Conservation (phyloP, 1,140 invertebrate genomes). For the Micrasema longulum region DNA sequence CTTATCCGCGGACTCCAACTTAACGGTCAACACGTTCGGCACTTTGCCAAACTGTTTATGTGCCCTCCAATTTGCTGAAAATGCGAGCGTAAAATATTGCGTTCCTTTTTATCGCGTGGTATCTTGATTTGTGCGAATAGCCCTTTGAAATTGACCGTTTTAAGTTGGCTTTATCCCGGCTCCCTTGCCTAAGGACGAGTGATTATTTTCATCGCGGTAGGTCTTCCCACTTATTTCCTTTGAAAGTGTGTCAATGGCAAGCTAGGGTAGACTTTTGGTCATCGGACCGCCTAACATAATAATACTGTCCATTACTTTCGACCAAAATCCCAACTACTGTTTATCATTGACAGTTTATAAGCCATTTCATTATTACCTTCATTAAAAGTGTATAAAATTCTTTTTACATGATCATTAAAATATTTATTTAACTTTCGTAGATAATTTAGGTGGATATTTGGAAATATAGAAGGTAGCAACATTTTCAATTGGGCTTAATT, state of each 20-base stretch:
- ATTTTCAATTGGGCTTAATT: slow-evolving; percentile 27
- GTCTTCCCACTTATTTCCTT: slow-evolving; percentile 26
- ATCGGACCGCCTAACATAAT: slow-evolving; percentile 1
- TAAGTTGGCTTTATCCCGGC: slow-evolving; percentile 27
- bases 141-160: slow-evolving; percentile 38
- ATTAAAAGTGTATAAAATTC: no score
- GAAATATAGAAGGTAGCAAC: not conserved
- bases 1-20: slow-evolving; percentile 40
- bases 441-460: not conserved
- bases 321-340: no score
- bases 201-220: slow-evolving; percentile 38
- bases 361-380: no score
- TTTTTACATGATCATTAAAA: no score
- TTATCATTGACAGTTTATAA: no score
- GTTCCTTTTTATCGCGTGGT: slow-evolving; percentile 30
- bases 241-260: slow-evolving; percentile 44
- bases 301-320: not conserved
- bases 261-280: slow-evolving; percentile 12
- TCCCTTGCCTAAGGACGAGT: slow-evolving; percentile 23
- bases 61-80: not conserved
- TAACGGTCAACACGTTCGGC: slow-evolving; percentile 16
- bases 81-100: slow-evolving; percentile 11
- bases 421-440: not conserved
- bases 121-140: slow-evolving; percentile 15
- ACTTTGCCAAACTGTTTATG: slow-evolving; percentile 19